A percentile compares a stretch with the other conserved stretches of the same genome.
These are phyloP conservation scores for Glaucidium brasilianum DNA, from an alignment of 2,113 vertebrate species.

Conservation along the genomic window DNA sequence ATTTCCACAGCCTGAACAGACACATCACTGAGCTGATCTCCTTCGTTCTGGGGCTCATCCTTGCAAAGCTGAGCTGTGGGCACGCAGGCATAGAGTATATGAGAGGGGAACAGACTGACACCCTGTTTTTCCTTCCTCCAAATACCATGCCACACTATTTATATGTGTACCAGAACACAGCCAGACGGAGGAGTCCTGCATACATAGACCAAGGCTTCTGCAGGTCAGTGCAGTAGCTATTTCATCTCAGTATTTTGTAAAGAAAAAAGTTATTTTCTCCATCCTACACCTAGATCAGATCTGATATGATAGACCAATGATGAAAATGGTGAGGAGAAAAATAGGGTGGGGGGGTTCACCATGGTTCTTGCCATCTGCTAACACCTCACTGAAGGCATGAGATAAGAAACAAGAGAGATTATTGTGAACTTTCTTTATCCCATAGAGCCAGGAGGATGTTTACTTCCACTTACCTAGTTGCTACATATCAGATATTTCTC, in stretches of 20 bases:
- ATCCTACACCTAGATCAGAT: background rate
- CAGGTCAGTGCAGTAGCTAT: background rate
- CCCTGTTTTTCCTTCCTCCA: background rate
- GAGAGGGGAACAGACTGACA: background rate
- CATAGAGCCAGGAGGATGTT: constrained; percentile 33
- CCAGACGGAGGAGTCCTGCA: background rate
- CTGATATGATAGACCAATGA: background rate
- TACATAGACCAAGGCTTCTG: background rate
- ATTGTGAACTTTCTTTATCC: constrained; percentile 51
- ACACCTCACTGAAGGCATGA: constrained; percentile 3
- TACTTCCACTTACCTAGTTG: constrained; percentile 48
- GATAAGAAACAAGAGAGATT: constrained; percentile 64
- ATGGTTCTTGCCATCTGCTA: background rate
- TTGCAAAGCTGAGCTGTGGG: background rate
- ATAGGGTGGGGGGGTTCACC: background rate
- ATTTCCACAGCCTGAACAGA: background rate
- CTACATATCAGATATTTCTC: constrained; percentile 39
- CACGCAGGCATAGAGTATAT: background rate
- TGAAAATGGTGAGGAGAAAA: background rate
- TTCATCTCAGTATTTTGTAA: background rate
- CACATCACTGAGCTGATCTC: background rate
- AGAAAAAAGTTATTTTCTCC: background rate
- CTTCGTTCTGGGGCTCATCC: background rate
- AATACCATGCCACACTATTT: background rate
- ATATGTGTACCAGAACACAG: background rate